Conservation (phyloP, 2,113 vertebrate genomes). For the Varanus komodoensis region DNA sequence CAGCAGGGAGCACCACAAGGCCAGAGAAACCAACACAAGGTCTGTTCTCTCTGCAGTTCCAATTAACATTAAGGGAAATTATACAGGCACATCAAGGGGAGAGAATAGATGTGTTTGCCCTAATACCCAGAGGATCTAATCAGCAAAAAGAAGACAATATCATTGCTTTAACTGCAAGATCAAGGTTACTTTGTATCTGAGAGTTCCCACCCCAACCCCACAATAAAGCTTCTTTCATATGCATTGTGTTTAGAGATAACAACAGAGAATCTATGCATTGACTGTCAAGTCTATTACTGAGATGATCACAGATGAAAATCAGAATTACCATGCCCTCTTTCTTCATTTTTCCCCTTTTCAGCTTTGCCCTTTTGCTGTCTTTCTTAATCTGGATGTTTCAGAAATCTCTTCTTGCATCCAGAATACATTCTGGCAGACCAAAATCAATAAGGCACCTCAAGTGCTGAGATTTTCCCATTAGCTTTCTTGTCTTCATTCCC, state of each 20-base stretch:
- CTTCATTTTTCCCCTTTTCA: background rate
- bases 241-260: conserved; percentile 12
- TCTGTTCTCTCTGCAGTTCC: conserved; percentile 18
- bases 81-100: background rate
- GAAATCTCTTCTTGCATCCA: conserved; percentile 57
- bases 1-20: conserved; percentile 21
- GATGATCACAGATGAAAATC: conserved; percentile 28
- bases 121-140: conserved; percentile 10
- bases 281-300: conserved; percentile 23
- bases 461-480: conserved; percentile 46
- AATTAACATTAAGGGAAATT: conserved; percentile 40
- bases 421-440: conserved; percentile 49
- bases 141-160: conserved; percentile 35
- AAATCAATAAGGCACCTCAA: conserved; percentile 53
- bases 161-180: conserved; percentile 25
- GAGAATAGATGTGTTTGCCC: conserved; percentile 33
- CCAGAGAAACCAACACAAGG: conserved; percentile 33
- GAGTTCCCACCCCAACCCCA: background rate
- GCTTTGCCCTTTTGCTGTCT: conserved; percentile 9
- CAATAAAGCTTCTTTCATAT: background rate
- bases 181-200: conserved; percentile 14
- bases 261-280: background rate
- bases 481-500: conserved; percentile 47
- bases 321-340: conserved; percentile 7
- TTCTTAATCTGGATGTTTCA: conserved; percentile 45